Evolutionary conservation across 2,113 vertebrate genomes (phyloP), one percentile per base, ranked within the genome.

Genomic region (Apteryx owenii): DNA sequence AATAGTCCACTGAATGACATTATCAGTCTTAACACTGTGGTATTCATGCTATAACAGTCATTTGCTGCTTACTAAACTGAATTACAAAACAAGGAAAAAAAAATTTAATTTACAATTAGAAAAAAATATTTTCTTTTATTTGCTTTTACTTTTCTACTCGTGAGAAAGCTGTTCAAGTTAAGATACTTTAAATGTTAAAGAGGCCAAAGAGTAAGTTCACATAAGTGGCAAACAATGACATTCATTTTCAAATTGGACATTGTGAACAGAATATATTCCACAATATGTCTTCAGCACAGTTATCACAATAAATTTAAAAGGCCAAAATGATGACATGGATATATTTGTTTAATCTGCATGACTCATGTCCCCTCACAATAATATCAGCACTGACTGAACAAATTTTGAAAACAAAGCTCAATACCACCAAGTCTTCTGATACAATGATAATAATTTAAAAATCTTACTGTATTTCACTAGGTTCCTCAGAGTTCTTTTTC

Each of bases 381-480:
- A 12, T 51, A 28, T 36, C 54, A 76, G 22, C 70, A 72, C 38
- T 48, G 53, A 70, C 46, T 48, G 38, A 38, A 21, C 1, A 1
- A 7, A 48, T 62, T 77, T 29, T 66, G 58, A 68, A 51, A 85
- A 21, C n/a, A 80, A 96, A 69, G 56, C 28, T 62, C 76, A 66
- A 14, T 26, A 81, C 17, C 31, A 73, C 7, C 13, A 36, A 20
- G 10, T 28, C 12, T 70, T 68, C 58, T 22, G 22, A 62, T 33
- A 50, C 1, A 53, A 6, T 12, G 5, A 8, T 56, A 56, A 66
- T 44, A 70, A 40, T 65, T 40, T 12, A 65, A 31, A 3, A 15
- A 76, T 88, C 96, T 89, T 97, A 99, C 99, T 99, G 99, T 95
- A 99, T 98, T 90, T 97, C 98, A 46, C 98, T 98, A 3, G 97